Conservation (phyloP, 1,140 invertebrate genomes). For the Wiebesia pumilae region DNA sequence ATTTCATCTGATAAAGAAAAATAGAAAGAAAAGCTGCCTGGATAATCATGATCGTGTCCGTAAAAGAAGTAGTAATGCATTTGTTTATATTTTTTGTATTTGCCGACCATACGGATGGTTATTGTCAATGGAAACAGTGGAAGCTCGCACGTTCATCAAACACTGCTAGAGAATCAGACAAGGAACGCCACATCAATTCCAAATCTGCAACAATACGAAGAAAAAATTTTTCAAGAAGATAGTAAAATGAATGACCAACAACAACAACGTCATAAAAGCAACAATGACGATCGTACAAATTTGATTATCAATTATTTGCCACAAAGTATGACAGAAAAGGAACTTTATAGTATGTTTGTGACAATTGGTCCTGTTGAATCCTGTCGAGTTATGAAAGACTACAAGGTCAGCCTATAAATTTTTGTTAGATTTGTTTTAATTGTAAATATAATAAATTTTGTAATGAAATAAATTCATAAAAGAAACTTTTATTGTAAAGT, state of each 20-base stretch:
- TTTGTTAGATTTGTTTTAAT: neutral
- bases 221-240: constrained; percentile 49
- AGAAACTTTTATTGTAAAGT: neutral
- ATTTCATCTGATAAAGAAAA: constrained; percentile 57
- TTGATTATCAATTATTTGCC: constrained; percentile 97
- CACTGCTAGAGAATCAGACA: constrained; percentile 48
- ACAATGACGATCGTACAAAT: constrained; percentile 80
- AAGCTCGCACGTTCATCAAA: constrained; percentile 58
- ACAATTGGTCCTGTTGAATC: constrained; percentile 91
- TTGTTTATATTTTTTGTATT: constrained; percentile 77
- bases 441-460: neutral
- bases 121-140: constrained; percentile 67
- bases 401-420: constrained; percentile 78
- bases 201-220: constrained; percentile 35
- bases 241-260: constrained; percentile 69
- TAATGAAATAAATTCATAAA: neutral
- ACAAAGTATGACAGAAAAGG: constrained; percentile 93
- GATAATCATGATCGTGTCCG: constrained; percentile 61
- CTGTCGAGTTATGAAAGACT: constrained; percentile 93
- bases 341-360: constrained; percentile 91
- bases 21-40: constrained; percentile 57
- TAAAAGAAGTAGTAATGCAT: constrained; percentile 73
- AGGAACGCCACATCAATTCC: constrained; percentile 24
- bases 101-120: constrained; percentile 70
- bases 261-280: constrained; percentile 57